Conservation (phyloP, 1,140 invertebrate species). For the Ostrea denselamellosa region DNA sequence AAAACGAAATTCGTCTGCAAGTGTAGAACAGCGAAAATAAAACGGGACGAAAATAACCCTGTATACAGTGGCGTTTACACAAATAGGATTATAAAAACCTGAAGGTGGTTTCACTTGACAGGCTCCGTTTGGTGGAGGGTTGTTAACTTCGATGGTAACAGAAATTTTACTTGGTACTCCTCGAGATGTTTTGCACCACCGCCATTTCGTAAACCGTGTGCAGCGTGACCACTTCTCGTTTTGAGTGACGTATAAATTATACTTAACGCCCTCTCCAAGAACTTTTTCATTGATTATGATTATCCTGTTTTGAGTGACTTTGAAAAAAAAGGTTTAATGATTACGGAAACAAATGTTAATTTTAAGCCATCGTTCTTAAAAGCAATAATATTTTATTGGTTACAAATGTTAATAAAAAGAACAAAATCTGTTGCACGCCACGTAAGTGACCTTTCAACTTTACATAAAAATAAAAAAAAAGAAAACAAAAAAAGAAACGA, state of each 20-base stretch:
- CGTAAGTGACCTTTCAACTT: no score
- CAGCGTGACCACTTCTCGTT: background rate
- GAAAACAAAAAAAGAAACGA: no score
- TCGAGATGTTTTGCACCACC: background rate
- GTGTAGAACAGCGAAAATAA: no score
- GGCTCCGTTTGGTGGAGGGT: background rate
- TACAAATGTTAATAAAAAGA: no score
- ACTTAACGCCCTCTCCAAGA: background rate
- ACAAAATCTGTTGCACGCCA: no score
- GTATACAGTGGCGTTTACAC: no score
- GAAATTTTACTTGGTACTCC: background rate
- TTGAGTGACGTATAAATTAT: background rate
- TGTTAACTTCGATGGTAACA: background rate
- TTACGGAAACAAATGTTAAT: background rate
- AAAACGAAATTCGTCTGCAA: no score
- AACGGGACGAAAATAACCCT: no score
- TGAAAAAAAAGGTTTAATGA: background rate
- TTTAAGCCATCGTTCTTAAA: no score
- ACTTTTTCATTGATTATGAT: background rate
- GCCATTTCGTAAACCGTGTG: background rate
- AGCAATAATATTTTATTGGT: no score
- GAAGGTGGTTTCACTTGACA: background rate
- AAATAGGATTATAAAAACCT: background rate
- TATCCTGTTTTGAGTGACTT: background rate
- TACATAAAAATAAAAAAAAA: no score